Conservation (phyloP, 2,113 vertebrate species). For the Ascaphus truei region DNA sequence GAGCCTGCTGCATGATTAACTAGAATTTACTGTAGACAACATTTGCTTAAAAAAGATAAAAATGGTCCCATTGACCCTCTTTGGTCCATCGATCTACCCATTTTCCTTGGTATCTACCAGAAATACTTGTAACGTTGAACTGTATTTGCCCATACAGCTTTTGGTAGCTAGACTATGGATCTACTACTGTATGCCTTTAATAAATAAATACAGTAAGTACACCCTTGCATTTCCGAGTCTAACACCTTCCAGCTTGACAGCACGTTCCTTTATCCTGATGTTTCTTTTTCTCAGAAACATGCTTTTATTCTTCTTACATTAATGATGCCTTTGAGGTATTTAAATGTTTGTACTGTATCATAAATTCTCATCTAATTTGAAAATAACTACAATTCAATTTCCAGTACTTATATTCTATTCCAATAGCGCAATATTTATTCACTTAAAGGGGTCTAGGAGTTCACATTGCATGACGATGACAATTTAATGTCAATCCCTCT, state of each 20-base stretch:
- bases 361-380: background rate
- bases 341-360: background rate
- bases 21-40: too few species aligned
- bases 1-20: too few species aligned
- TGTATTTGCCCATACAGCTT: too few species aligned
- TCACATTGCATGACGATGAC: background rate
- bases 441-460: background rate
- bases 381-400: background rate
- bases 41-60: too few species aligned
- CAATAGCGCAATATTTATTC: background rate
- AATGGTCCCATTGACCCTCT: too few species aligned
- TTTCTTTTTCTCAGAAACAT: background rate
- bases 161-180: too few species aligned
- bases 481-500: slow-evolving; percentile 15
- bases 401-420: background rate
- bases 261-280: background rate
- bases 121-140: too few species aligned
- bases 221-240: background rate
- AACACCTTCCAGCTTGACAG: background rate
- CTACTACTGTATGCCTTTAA: too few species aligned
- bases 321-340: background rate
- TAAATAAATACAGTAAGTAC: too few species aligned
- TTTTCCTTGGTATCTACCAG: too few species aligned
- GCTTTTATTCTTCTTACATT: background rate
- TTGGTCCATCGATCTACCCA: too few species aligned